phyloP scores from a whole-genome alignment of 2,113 vertebrate genomes.

The Hoplias malabaricus region DNA sequence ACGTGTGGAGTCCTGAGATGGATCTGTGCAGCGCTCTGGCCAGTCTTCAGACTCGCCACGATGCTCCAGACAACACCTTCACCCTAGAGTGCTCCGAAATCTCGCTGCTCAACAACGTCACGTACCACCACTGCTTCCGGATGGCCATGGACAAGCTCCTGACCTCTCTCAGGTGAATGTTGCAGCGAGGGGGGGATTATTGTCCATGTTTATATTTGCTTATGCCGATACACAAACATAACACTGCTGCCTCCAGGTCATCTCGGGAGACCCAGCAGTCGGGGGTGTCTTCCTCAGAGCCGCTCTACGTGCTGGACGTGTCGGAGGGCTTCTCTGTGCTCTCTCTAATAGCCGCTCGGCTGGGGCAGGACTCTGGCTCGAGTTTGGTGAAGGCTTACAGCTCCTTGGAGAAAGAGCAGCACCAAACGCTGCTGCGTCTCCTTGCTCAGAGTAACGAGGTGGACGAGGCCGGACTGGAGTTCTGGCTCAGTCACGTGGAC shows the following conservation, averaged over 20 bases:
- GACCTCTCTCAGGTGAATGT: conserved; percentile 60
- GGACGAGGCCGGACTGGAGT: conserved; percentile 81
- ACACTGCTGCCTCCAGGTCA: conserved; percentile 58
- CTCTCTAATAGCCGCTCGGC: conserved; percentile 84
- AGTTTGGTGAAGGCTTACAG: conserved; percentile 85
- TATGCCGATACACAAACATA: too few species aligned
- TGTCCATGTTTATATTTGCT: too few species aligned
- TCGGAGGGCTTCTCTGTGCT: conserved; percentile 95
- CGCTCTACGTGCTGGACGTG: conserved; percentile 88
- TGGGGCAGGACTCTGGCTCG: conserved; percentile 60
- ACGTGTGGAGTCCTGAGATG: conserved; percentile 74
- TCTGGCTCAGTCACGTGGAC: conserved; percentile 88
- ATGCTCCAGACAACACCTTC: conserved; percentile 64
- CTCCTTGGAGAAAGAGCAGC: conserved; percentile 89
- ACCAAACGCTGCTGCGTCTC: conserved; percentile 78
- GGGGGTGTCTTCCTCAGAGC: conserved; percentile 55
- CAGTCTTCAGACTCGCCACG: conserved; percentile 81
- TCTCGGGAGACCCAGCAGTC: conserved; percentile 56
- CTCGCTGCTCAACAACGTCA: conserved; percentile 84
- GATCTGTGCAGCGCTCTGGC: conserved; percentile 90
- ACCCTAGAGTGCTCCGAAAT: conserved; percentile 88
- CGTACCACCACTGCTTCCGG: conserved; percentile 84
- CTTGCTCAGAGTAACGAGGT: conserved; percentile 81
- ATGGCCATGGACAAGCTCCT: conserved; percentile 81
- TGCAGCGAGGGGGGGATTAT: too few species aligned